phyloP scores from a whole-genome alignment of 2,797 vertebrate genomes.

The Sphaeramia orbicularis region DNA sequence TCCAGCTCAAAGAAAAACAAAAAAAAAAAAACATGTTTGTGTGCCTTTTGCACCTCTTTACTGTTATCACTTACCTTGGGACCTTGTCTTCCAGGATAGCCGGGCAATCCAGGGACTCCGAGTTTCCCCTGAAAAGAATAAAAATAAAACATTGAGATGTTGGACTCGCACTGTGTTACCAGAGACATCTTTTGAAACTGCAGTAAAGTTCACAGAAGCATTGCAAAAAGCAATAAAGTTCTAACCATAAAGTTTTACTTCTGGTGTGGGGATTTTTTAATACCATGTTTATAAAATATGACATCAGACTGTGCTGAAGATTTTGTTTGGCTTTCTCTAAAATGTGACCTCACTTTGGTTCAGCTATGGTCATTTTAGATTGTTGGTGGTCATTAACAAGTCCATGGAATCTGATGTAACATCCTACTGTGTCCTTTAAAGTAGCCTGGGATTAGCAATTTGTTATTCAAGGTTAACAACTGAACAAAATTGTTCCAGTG shows the following conservation, averaged over 20 bases:
- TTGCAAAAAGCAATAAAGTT: slow-evolving; percentile 41
- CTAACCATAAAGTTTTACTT: slow-evolving; percentile 39
- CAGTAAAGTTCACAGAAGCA: slow-evolving; percentile 45
- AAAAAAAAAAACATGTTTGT: too few species aligned
- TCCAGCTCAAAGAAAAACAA: too few species aligned
- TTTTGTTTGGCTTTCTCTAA: slow-evolving; percentile 11
- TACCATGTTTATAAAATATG: slow-evolving; percentile 43
- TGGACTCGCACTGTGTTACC: slow-evolving; percentile 25
- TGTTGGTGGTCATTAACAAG: slow-evolving; percentile 10
- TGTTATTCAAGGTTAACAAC: background rate
- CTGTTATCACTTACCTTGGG: slow-evolving; percentile 87
- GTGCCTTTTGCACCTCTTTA: background rate
- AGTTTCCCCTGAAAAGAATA: slow-evolving; percentile 91
- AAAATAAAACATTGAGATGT: slow-evolving; percentile 31
- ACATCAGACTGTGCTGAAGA: slow-evolving; percentile 24
- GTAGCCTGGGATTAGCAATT: background rate
- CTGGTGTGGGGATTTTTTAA: slow-evolving; percentile 17
- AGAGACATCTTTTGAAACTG: slow-evolving; percentile 18
- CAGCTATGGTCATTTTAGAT: slow-evolving; percentile 16
- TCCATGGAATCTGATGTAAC: slow-evolving; percentile 28
- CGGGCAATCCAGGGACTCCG: slow-evolving; percentile 96
- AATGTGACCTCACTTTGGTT: slow-evolving; percentile 26
- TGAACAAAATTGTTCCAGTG: background rate
- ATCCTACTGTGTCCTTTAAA: slow-evolving; percentile 8
- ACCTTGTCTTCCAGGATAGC: slow-evolving; percentile 97